These are phyloP conservation scores for Pygocentrus nattereri DNA, from an alignment of 2,797 vertebrate genomes.

Conservation along the genomic window DNA sequence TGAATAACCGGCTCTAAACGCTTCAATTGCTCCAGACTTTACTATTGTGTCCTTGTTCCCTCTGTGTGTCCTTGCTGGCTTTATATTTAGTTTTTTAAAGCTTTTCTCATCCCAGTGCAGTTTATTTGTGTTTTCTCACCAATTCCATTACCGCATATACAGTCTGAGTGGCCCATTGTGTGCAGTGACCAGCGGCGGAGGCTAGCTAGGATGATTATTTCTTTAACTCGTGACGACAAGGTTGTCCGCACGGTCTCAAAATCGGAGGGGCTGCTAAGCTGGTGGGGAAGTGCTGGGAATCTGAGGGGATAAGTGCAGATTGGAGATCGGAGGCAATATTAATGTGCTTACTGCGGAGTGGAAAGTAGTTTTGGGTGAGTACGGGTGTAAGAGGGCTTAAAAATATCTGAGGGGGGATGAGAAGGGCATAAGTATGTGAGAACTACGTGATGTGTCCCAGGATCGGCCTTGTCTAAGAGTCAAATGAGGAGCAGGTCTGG, in stretches of 20 bases:
- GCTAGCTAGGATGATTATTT: slow-evolving; percentile 48
- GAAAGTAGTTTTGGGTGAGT: slow-evolving; percentile 50
- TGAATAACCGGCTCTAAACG: too few species aligned
- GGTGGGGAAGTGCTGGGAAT: slow-evolving; percentile 47
- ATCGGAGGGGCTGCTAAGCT: slow-evolving; percentile 49
- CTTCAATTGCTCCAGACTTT: too few species aligned
- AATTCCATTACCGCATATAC: slow-evolving; percentile 22
- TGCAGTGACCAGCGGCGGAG: slow-evolving; percentile 1
- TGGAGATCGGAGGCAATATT: slow-evolving; percentile 60
- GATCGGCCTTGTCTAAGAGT: slow-evolving; percentile 49
- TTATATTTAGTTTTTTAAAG: slow-evolving; percentile 1
- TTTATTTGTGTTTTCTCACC: slow-evolving; percentile 25
- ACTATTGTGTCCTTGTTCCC: background rate
- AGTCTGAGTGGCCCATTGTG: slow-evolving; percentile 16
- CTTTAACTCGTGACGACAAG: slow-evolving; percentile 53
- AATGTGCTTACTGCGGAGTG: slow-evolving; percentile 58
- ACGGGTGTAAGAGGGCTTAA: slow-evolving; percentile 54
- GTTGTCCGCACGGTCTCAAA: slow-evolving; percentile 52
- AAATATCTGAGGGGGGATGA: slow-evolving; percentile 59
- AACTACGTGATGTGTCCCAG: slow-evolving; percentile 49
- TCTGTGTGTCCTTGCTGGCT: slow-evolving; percentile 6
- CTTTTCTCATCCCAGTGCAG: background rate
- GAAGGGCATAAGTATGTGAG: slow-evolving; percentile 52
- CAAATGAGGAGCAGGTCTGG: background rate
- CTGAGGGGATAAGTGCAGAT: slow-evolving; percentile 56